Evolutionary conservation across 2,113 vertebrate species (phyloP), one percentile per base, ranked within the genome.

Genomic region (Tringa solitaria): DNA sequence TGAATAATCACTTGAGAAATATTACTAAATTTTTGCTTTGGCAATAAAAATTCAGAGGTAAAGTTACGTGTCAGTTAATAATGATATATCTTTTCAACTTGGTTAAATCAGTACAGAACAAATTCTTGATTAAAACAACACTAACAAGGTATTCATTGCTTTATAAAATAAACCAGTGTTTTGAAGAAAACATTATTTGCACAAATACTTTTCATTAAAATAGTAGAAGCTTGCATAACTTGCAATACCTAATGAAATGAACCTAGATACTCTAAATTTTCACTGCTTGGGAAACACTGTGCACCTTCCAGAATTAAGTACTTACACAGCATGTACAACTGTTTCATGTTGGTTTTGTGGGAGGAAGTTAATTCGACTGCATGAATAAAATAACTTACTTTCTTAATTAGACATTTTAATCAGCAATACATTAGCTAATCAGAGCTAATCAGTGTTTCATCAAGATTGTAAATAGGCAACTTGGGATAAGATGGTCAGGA

Each of bases 351-450:
- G 84, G 89, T 77, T 95, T 88, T 83, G 87, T 91, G 64, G 89
- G 51, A 97, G 94, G 93, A 96, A 96, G 78, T 94, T 93, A 97
- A 97, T 96, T 93, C 95, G 91, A 77, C 96, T 96, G 92, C 95
- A 97, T 96, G 96, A 96, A 97, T 97, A 97, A 97, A 94, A 96
- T 94, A 95, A 84, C 92, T 89, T 95, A 76, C 83, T 92, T 93
- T 96, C 95, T 93, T 95, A 97, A 97, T 97, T 96, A 97, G 94
- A 70, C 91, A 94, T 96, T 97, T 96, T 96, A 93, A 97, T 97
- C 96, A 97, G 89, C 91, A 64, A 95, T 96, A 86, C 94, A 97
- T 97, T 96, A 97, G 84, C 96, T 97, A 97, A 97, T 97, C 97
- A 97, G 96, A 96, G 87, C 96, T 97, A 97, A 97, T 97, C 97